Base-by-base conservation (phyloP, 2,888 invertebrate genomes). In the Neoaliturus tenellus region DNA sequence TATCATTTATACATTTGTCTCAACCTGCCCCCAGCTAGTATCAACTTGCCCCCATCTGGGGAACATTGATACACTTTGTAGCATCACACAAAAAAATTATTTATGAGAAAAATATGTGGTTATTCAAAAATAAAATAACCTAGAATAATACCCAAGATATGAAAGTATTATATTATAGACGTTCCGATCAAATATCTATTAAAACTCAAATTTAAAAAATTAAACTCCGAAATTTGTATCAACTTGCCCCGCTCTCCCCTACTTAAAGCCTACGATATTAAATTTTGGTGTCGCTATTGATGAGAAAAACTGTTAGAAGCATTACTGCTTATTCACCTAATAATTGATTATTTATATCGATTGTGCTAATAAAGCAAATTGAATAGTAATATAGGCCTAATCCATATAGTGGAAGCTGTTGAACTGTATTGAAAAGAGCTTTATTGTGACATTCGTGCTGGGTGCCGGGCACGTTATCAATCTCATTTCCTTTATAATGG, bases 231-330 rank as follows among this genome's bases (percentile, higher is more conserved):
- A 69, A 69, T 20, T 20, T 28, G 69, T 69, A 5, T 69, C 69
- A 69, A 69, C 69, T 69, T 25, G 25, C 23, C 69, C 69, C 69
- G 33, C 25, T 69, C 69, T 69, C 69, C 69, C 69, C 28, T 69
- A 69, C n/a, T n/a, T n/a, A n/a, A n/a, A n/a, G n/a, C n/a, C n/a
- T n/a, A n/a, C n/a, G n/a, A n/a, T n/a, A n/a, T n/a, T n/a, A n/a
- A n/a, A n/a, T n/a, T n/a, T n/a, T n/a, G n/a, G n/a, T n/a, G n/a
- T n/a, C n/a, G n/a, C n/a, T n/a, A n/a, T n/a, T n/a, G n/a, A n/a
- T n/a, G n/a, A n/a, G n/a, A n/a, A n/a, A n/a, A n/a, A n/a, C n/a
- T n/a, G n/a, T n/a, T n/a, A n/a, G n/a, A n/a, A n/a, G n/a, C n/a
- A n/a, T n/a, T n/a, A n/a, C n/a, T n/a, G n/a, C n/a, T n/a, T n/a